These are phyloP conservation scores for Sebastes taczanowskii DNA, from an alignment of 2,797 vertebrate genomes.

Conservation along the genomic window DNA sequence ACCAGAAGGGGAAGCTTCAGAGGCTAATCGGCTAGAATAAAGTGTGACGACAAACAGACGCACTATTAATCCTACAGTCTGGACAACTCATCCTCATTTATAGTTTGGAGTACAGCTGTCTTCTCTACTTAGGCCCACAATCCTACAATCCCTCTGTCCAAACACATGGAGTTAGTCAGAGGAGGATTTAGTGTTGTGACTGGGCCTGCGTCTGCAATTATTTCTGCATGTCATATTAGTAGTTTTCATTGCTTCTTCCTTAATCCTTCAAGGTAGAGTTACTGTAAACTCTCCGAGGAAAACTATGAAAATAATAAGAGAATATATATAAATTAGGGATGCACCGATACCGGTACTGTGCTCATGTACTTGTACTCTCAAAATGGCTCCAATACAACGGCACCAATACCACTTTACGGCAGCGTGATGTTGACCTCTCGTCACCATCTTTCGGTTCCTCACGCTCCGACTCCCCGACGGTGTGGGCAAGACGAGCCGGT, in stretches of 20 bases:
- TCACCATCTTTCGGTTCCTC: too few species aligned
- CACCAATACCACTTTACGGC: too few species aligned
- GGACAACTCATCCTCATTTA: background rate
- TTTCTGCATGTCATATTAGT: constrained; percentile 1
- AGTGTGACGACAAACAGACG: constrained; percentile 1
- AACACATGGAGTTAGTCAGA: background rate
- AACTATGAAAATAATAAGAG: constrained; percentile 1
- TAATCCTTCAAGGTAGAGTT: background rate
- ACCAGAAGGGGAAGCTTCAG: background rate
- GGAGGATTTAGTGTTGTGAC: background rate
- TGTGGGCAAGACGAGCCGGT: too few species aligned
- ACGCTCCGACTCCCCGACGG: too few species aligned
- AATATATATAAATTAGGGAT: too few species aligned
- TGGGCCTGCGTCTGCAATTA: constrained; percentile 10
- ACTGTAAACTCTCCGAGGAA: background rate
- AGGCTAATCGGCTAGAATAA: background rate
- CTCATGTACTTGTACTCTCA: too few species aligned
- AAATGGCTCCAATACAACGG: too few species aligned
- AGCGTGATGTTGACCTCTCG: too few species aligned
- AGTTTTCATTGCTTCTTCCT: background rate
- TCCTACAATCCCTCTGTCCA: constrained; percentile 28
- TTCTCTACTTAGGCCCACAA: constrained; percentile 4
- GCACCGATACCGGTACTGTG: too few species aligned
- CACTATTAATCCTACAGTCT: constrained; percentile 1
- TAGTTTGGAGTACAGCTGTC: background rate